A percentile compares a stretch with the other conserved stretches of the same genome.
Evolutionary conservation across 35 echinoderm and acorn worm genomes (phyloP).

Genomic region (Acanthaster planci): DNA sequence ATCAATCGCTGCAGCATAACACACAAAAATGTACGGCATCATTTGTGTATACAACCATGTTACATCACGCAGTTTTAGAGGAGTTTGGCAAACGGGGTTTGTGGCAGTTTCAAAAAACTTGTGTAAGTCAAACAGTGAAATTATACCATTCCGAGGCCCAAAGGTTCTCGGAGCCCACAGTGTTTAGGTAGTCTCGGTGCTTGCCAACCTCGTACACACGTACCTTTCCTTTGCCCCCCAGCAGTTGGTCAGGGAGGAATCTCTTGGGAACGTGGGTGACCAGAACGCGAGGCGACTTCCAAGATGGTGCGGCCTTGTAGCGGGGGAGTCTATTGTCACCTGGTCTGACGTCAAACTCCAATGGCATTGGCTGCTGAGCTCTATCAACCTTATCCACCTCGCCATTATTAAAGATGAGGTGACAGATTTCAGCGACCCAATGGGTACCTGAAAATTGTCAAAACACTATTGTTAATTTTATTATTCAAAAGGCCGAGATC

Average conservation of each 20-base stretch:
- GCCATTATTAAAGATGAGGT: not conserved
- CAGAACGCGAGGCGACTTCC: constrained; percentile 1
- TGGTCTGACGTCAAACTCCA: not conserved
- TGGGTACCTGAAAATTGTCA: not conserved
- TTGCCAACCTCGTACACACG: no score
- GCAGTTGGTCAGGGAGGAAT: not conserved
- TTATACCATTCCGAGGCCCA: not conserved
- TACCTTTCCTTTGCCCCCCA: constrained; percentile 2
- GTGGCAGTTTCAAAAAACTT: no score
- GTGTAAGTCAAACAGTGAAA: not conserved
- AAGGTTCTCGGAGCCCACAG: no score
- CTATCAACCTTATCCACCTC: not conserved
- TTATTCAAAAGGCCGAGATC: no score
- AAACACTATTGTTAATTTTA: no score
- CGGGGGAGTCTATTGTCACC: not conserved
- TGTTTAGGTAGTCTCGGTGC: no score
- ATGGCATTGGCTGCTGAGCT: not conserved
- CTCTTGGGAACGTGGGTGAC: not conserved
- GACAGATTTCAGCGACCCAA: constrained; percentile 16
- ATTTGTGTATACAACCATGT: no score
- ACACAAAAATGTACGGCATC: no score
- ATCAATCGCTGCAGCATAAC: no score
- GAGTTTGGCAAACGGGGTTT: no score
- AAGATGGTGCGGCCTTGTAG: not conserved
- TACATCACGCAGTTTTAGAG: no score